Conservation (phyloP, 1,140 invertebrate genomes). For the Leucophenga varia region DNA sequence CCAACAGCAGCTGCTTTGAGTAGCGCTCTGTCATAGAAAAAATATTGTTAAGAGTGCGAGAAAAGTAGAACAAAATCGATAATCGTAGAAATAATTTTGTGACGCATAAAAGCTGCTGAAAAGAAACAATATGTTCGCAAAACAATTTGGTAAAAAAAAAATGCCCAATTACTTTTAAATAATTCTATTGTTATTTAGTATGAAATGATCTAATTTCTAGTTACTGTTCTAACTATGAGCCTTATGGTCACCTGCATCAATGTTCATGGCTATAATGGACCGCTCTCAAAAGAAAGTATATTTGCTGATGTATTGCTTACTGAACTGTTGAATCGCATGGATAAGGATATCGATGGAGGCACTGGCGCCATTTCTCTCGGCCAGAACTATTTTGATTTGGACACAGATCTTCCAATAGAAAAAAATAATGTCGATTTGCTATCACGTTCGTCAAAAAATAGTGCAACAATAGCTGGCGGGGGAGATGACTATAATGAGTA, state of each 20-base stretch:
- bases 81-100: background rate
- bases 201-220: too few relatives aligned
- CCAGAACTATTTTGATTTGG: conserved; percentile 65
- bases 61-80: too few relatives aligned
- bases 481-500: conserved; percentile 65
- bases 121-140: conserved; percentile 38
- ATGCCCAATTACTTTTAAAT: too few relatives aligned
- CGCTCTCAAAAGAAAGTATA: conserved; percentile 41
- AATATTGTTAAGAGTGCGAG: too few relatives aligned
- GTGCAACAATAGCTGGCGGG: too few relatives aligned
- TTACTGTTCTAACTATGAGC: conserved; percentile 16
- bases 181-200: too few relatives aligned
- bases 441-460: conserved; percentile 59
- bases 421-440: conserved; percentile 57
- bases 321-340: conserved; percentile 71
- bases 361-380: conserved; percentile 60
- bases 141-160: conserved; percentile 26
- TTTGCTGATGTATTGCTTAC: conserved; percentile 66
- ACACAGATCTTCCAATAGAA: conserved; percentile 58
- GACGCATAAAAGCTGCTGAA: conserved; percentile 27
- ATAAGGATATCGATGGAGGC: conserved; percentile 66
- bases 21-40: too few relatives aligned
- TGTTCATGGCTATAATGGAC: conserved; percentile 22
- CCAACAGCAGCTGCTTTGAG: background rate
- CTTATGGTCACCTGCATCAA: conserved; percentile 19